Conservation (phyloP, 2,888 invertebrate genomes). For the Rotaria socialis region DNA sequence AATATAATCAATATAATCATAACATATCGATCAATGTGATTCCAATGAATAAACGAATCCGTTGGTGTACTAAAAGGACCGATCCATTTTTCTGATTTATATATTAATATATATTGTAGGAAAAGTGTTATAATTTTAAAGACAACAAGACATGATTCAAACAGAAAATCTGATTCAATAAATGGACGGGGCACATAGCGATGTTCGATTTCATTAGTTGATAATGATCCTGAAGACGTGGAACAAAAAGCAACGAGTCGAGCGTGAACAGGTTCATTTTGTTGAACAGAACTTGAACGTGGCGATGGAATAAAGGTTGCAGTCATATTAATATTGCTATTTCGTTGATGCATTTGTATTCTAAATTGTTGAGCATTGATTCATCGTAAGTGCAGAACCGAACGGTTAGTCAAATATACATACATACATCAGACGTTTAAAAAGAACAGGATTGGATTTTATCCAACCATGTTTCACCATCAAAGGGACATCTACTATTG, state of each 20-base stretch:
- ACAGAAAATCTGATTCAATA: background rate
- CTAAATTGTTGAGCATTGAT: background rate
- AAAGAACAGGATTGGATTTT: no score
- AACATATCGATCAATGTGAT: background rate
- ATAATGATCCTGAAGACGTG: background rate
- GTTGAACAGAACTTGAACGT: background rate
- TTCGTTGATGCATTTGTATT: background rate
- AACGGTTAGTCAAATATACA: no score
- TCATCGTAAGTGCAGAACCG: no score
- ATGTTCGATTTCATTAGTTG: background rate
- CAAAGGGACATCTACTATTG: no score
- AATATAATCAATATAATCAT: background rate
- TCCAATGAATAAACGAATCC: conserved; percentile 16
- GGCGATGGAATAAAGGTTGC: background rate
- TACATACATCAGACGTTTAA: no score
- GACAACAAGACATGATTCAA: background rate
- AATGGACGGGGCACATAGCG: background rate
- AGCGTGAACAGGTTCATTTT: background rate
- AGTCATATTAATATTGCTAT: background rate
- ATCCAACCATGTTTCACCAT: no score
- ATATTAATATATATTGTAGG: conserved; percentile 18
- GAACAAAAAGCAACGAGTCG: background rate
- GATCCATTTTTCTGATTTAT: background rate
- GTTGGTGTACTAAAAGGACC: background rate
- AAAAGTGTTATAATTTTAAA: background rate